Evolutionary conservation across 2,113 vertebrate genomes (phyloP).

Genomic region (Psilopsiagon aurifrons): DNA sequence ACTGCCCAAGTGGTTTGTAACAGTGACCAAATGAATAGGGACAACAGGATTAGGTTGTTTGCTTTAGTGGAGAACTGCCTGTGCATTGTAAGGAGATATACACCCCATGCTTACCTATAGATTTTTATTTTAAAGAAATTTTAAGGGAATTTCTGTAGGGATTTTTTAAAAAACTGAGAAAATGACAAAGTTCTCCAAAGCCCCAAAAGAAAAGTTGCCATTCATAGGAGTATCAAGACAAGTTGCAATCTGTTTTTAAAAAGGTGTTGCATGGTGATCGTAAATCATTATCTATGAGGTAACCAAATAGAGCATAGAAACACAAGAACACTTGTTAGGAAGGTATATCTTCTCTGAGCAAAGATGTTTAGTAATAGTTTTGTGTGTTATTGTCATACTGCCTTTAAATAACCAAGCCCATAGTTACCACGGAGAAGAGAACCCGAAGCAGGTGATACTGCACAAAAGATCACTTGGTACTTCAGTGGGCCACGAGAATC

Average conservation of each 20-base stretch:
- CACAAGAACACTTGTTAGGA: not conserved
- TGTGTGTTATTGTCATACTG: not conserved
- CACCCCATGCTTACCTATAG: not conserved
- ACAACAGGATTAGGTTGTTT: not conserved
- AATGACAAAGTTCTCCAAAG: not conserved
- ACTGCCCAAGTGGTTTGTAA: not conserved
- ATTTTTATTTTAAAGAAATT: not conserved
- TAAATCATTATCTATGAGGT: not conserved
- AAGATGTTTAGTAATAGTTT: not conserved
- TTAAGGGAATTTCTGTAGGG: not conserved
- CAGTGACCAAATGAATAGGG: not conserved
- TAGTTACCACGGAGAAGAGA: not conserved
- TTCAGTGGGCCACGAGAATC: not conserved
- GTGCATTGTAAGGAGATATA: not conserved
- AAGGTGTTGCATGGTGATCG: not conserved
- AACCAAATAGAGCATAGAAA: not conserved
- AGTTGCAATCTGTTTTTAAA: not conserved
- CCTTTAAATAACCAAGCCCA: not conserved
- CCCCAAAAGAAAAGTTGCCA: not conserved
- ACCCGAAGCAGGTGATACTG: not conserved
- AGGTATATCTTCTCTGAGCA: not conserved
- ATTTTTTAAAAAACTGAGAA: not conserved
- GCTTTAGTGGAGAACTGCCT: not conserved
- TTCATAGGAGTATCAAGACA: not conserved
- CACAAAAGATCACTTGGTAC: not conserved